Conservation (phyloP, 2,113 vertebrate species). For the Edolisoma coerulescens region DNA sequence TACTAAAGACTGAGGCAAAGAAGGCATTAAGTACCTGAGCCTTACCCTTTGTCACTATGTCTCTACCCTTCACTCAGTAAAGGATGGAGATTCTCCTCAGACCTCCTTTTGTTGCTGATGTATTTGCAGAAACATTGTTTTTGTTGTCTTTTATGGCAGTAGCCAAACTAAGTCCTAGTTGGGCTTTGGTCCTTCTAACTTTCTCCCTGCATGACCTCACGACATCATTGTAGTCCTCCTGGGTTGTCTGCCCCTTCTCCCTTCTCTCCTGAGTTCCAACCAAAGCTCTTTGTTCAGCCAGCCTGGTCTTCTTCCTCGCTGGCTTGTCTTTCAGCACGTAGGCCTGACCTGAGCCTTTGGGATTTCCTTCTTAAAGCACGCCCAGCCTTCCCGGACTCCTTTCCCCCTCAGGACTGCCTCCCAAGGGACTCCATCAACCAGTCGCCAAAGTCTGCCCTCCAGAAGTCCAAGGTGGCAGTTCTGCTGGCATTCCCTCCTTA, state of each 20-base stretch:
- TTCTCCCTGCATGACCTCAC: neutral
- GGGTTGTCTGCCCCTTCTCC: neutral
- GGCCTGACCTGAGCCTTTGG: neutral
- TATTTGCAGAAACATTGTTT: neutral
- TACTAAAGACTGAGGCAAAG: neutral
- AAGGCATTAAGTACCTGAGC: neutral
- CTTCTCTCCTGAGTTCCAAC: neutral
- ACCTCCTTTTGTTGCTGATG: neutral
- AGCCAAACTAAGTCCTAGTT: neutral
- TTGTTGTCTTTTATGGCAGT: neutral
- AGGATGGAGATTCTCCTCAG: neutral
- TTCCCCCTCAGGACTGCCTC: neutral
- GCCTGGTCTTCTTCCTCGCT: neutral
- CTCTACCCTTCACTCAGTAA: neutral
- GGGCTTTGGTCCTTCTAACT: neutral
- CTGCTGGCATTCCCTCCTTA: neutral
- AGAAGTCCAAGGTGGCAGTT: neutral
- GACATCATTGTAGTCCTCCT: neutral
- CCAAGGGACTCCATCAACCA: neutral
- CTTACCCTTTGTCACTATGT: neutral
- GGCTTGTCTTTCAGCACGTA: accelerated
- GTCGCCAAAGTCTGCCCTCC: neutral
- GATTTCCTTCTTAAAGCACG: neutral
- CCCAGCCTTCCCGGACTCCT: neutral
- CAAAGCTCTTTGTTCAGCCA: neutral